Base-by-base conservation (phyloP, 2,113 vertebrate species). In the Syngnathoides biaculeatus region DNA sequence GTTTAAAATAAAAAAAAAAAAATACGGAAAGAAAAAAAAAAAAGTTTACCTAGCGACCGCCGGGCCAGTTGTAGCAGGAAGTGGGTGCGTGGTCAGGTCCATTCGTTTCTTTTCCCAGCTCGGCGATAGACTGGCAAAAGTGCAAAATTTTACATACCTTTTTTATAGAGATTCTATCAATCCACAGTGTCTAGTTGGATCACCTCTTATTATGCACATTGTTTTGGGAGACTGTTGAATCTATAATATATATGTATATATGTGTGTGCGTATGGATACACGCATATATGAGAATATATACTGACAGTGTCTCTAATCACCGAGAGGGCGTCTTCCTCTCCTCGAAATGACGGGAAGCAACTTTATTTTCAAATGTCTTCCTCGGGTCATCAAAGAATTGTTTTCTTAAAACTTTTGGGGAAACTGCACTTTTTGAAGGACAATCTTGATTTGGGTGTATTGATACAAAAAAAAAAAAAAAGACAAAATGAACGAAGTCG, bases 391-490 rank as follows among this genome's bases (percentile, higher is more conserved):
- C 87, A 89, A 85, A 84, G 88, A 86, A 88, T 89, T 91, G 89
- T 89, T 87, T 88, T 87, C 88, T 88, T 89, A 87, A 85, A 86
- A 26, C n/a, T 43, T 80, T 85, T 86, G 45, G 65, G 84, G 86
- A 84, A 90, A 90, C 89, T 91, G 92, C 92, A 93, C 92, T 92
- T 93, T 93, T 91, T 91, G 92, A 93, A 93, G 92, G 92, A 93
- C 92, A 93, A 92, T 93, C 92, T 89, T 92, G 90, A 91, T 92
- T 93, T 91, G 87, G 92, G 92, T 87, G 86, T 92, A 89, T 87
- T 57, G 55, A 57, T 57, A 57, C 26, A 26, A 55, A 55, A 55
- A 11, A 55, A 47, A 45, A 86, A 88, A 76, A 86, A 88, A 86
- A 83, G 77, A 87, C 77, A 87, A 89, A 88, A 87, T 87, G 38